phyloP scores from a whole-genome alignment of 2,888 invertebrate genomes.

The Perithous albicinctus region DNA sequence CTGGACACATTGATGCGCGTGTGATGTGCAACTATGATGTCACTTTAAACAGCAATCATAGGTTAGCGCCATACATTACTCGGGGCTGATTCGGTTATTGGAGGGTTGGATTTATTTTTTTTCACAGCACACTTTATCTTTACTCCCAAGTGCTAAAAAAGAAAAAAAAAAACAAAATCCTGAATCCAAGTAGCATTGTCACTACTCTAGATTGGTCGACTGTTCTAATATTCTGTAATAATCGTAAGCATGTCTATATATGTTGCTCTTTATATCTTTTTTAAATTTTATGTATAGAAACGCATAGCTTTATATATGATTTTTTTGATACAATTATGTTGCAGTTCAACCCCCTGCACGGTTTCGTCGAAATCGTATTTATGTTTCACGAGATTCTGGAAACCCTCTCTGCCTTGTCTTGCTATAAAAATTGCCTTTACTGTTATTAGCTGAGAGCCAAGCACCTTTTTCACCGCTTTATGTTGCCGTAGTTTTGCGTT shows the following conservation, averaged over 20 bases:
- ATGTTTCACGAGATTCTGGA: slow-evolving; percentile 50
- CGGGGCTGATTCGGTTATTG: slow-evolving; percentile 80
- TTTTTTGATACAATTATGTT: slow-evolving; percentile 27
- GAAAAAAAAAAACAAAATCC: slow-evolving; percentile 17
- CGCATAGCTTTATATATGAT: slow-evolving; percentile 49
- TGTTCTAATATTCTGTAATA: slow-evolving; percentile 61
- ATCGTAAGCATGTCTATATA: slow-evolving; percentile 62
- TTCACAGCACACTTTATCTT: slow-evolving; percentile 22
- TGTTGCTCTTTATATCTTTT: slow-evolving; percentile 54
- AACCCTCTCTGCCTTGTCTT: slow-evolving; percentile 10
- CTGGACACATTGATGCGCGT: slow-evolving; percentile 82
- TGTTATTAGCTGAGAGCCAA: not conserved
- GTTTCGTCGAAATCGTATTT: slow-evolving; percentile 37
- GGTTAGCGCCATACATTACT: slow-evolving; percentile 83
- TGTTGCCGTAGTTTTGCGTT: slow-evolving; percentile 6
- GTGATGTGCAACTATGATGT: slow-evolving; percentile 83
- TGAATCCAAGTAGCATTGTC: slow-evolving; percentile 69
- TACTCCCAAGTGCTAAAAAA: slow-evolving; percentile 9
- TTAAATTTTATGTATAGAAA: slow-evolving; percentile 52
- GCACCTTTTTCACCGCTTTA: not conserved
- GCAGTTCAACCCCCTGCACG: slow-evolving; percentile 35
- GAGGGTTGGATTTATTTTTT: slow-evolving; percentile 68
- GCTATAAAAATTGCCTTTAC: slow-evolving; percentile 18
- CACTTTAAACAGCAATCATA: slow-evolving; percentile 84
- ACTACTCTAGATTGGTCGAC: slow-evolving; percentile 65